Evolutionary conservation across 1,140 invertebrate species (phyloP).

Genomic region (Achatina immaculata): DNA sequence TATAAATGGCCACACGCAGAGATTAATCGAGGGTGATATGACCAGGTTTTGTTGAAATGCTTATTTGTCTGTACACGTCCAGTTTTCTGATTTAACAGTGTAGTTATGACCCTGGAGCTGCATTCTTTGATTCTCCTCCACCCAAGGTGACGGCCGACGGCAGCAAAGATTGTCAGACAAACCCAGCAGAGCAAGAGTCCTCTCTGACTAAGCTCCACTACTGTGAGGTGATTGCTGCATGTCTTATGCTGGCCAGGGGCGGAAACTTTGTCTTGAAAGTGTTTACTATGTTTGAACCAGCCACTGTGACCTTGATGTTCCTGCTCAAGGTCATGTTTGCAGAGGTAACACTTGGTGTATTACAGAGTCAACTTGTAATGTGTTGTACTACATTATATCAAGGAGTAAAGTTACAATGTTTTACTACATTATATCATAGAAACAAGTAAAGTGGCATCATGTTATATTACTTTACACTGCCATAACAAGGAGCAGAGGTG

Average conservation of each 20-base stretch:
- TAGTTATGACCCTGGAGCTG: too few relatives aligned
- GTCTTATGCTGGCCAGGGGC: slow-evolving; percentile 79
- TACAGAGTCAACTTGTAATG: not conserved
- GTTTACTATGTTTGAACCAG: slow-evolving; percentile 90
- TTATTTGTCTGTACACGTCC: too few relatives aligned
- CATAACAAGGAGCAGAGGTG: too few relatives aligned
- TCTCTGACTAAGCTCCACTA: slow-evolving; percentile 83
- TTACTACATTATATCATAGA: too few relatives aligned
- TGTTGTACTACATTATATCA: not conserved
- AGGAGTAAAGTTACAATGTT: not conserved
- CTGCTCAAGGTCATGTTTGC: slow-evolving; percentile 83
- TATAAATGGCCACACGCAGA: too few relatives aligned
- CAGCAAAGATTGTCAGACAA: slow-evolving; percentile 86
- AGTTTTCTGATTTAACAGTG: too few relatives aligned
- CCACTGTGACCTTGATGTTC: slow-evolving; percentile 84
- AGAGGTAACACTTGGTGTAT: slow-evolving; percentile 72
- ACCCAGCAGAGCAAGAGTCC: slow-evolving; percentile 88
- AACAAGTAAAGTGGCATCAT: not conserved
- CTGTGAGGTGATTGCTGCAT: slow-evolving; percentile 84
- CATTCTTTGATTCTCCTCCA: too few relatives aligned
- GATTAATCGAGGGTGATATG: too few relatives aligned
- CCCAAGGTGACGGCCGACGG: slow-evolving; percentile 89
- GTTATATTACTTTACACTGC: not conserved
- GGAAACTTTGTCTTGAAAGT: slow-evolving; percentile 91
- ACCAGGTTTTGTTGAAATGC: too few relatives aligned